Conservation (phyloP, 2,113 vertebrate species). For the Anser cygnoides region DNA sequence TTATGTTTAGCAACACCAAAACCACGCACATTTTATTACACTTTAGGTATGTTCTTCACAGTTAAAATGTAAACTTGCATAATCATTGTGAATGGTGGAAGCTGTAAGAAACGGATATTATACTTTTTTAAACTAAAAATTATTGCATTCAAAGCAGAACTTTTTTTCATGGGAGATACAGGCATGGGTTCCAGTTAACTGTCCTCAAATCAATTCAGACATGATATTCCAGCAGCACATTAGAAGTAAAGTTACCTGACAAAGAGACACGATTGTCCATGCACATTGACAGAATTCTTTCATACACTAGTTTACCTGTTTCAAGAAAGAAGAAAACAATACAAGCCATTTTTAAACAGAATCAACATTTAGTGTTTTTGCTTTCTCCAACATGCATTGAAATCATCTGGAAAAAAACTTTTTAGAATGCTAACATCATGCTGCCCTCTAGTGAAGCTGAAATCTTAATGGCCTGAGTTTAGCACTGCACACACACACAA, state of each 20-base stretch:
- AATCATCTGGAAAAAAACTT: neutral
- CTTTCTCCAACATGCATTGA: neutral
- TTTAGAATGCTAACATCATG: neutral
- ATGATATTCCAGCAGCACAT: neutral
- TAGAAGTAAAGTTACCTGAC: conserved; percentile 77
- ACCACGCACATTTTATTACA: neutral
- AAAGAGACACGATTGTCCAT: conserved; percentile 75
- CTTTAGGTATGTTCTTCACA: neutral
- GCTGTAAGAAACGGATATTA: neutral
- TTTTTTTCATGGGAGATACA: neutral
- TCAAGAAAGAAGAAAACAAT: neutral
- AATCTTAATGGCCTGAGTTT: neutral
- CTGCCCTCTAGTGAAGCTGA: conserved; percentile 70
- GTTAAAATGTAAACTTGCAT: neutral
- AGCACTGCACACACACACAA: rapidly evolving
- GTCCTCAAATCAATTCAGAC: neutral
- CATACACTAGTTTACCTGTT: conserved; percentile 92
- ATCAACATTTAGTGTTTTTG: neutral
- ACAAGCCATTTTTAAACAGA: neutral
- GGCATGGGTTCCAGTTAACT: neutral
- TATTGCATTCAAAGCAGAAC: neutral
- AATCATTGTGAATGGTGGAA: neutral
- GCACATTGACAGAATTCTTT: conserved; percentile 95
- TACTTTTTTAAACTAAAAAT: neutral
- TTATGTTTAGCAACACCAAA: neutral